Conservation (phyloP, 2,888 invertebrate genomes). For the Cephus spinipes region DNA sequence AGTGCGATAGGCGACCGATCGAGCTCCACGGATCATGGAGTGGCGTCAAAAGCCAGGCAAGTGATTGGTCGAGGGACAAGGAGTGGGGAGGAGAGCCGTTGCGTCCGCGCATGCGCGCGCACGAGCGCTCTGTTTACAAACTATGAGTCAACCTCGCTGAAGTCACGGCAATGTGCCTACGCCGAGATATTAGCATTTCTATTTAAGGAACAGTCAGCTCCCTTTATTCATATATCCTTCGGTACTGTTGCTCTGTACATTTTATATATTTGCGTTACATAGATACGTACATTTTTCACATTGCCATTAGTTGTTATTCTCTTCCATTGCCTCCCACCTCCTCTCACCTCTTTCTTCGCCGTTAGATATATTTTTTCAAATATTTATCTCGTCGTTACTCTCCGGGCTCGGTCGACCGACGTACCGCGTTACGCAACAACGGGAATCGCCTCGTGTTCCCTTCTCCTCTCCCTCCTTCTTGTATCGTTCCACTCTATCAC, state of each 20-base stretch:
- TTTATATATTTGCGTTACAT: no score
- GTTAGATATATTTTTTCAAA: background rate
- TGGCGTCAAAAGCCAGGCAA: background rate
- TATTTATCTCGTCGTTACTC: background rate
- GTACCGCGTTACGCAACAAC: background rate
- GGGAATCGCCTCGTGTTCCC: background rate
- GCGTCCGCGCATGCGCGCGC: background rate
- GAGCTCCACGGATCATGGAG: background rate
- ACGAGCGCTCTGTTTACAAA: conserved; percentile 1
- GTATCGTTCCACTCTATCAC: background rate
- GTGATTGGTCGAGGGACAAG: background rate
- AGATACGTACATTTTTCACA: background rate
- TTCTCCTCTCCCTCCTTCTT: background rate
- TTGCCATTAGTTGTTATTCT: background rate
- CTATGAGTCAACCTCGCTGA: background rate
- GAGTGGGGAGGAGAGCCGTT: background rate
- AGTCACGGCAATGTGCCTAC: conserved; percentile 1
- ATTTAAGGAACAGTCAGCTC: background rate
- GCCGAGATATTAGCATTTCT: background rate
- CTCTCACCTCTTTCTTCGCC: background rate
- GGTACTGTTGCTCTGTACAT: background rate
- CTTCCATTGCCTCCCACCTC: background rate
- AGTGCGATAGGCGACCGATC: background rate
- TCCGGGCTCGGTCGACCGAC: background rate
- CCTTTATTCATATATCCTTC: background rate